Evolutionary conservation across 2,113 vertebrate genomes (phyloP).

Genomic region (Bubo blakistoni): DNA sequence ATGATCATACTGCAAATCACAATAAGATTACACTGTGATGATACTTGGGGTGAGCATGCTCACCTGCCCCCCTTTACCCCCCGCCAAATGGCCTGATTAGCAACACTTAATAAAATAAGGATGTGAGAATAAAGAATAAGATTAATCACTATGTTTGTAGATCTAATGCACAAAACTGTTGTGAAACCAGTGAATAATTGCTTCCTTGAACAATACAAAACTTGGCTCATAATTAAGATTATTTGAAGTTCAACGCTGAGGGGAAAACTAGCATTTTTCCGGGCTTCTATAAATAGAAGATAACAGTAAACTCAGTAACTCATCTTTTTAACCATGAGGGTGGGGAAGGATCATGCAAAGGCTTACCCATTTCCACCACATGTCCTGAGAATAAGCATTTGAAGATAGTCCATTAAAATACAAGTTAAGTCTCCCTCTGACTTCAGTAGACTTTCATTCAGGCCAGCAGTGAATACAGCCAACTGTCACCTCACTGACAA

Average conservation of each 20-base stretch:
- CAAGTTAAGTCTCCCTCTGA: too few relatives aligned
- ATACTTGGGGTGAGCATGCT: not conserved
- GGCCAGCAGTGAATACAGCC: not conserved
- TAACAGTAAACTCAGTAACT: not conserved
- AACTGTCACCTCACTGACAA: not conserved
- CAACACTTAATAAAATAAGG: not conserved
- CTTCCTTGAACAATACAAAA: not conserved
- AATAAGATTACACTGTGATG: fast-evolving
- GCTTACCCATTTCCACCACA: not conserved
- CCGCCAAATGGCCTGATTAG: not conserved
- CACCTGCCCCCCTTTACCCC: not conserved
- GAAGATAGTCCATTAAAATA: not conserved
- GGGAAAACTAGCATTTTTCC: not conserved
- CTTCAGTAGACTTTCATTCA: not conserved
- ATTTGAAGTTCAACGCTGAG: not conserved
- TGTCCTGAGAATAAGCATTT: not conserved
- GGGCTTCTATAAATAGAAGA: not conserved
- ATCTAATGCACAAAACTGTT: not conserved
- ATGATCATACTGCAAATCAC: not conserved
- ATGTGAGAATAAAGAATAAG: not conserved
- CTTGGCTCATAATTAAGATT: not conserved
- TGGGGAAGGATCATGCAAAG: not conserved
- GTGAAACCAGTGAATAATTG: not conserved
- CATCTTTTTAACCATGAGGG: not conserved
- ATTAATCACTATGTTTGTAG: not conserved